Evolutionary conservation across 2,888 invertebrate genomes (phyloP), one percentile per base, ranked within the genome.

Genomic region (Patella pellucida): DNA sequence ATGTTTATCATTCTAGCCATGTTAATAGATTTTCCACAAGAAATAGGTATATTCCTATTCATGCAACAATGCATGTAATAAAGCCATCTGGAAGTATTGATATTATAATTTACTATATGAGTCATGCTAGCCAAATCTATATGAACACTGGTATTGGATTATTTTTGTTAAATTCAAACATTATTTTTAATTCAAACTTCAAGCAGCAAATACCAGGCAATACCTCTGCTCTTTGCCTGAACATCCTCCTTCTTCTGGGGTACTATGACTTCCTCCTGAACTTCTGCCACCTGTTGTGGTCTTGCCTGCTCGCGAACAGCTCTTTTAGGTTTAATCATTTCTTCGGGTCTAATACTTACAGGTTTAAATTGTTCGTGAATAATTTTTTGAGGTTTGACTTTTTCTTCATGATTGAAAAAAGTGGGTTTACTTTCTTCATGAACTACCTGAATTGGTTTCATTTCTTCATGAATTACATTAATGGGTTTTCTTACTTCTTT

Each of bases 361-460:
- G 9, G 62, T 62, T 62, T 62, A 23, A 62, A 62, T 19, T 62
- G 19, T 62, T 62, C 62, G 9, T 23, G 62, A 62, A 62, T 23
- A 19, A 23, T 23, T 62, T 23, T 62, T 62, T 62, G 62, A 62
- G 62, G 62, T 23, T 62, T 62, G 19, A 62, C 23, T 23, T 23
- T 23, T 12, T 62, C 62, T 62, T 62, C 19, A 62, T 62, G 23
- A 62, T 11, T 62, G 23, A 23, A 62, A 12, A 23, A 23, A 23
- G 23, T 62, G 23, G 62, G 52, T 41, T n/a, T 56, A 56, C 72
- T 56, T 31, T 81, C 76, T 31, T 82, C 82, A 31, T 82, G 82
- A 68, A 81, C 77, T n/a, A 82, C 82, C 31, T 76, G 71, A 51
- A 82, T 76, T 14, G 82, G 82, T 56, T 81, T 79, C 78, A 79